Conservation (phyloP, 2,113 vertebrate species). For the Aix galericulata region DNA sequence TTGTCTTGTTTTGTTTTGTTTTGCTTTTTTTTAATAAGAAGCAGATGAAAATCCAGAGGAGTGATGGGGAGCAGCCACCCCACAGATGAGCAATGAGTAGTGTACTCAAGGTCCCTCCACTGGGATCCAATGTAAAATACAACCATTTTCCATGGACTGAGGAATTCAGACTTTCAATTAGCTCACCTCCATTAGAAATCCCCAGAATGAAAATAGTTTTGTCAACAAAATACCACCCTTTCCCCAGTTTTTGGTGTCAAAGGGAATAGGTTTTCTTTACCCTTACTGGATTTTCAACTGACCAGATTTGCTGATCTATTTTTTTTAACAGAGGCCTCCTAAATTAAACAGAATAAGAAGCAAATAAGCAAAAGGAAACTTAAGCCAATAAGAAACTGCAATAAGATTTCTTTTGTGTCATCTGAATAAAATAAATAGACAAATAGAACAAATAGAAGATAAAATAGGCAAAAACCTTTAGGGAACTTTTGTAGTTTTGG, state of each 20-base stretch:
- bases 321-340: neutral
- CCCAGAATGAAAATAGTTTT: too few relatives aligned
- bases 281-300: neutral
- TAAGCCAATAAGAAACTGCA: neutral
- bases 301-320: neutral
- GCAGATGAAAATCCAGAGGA: neutral
- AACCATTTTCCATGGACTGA: neutral
- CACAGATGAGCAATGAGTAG: neutral
- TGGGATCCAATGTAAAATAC: neutral
- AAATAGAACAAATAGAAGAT: neutral
- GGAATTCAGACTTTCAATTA: neutral
- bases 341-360: neutral
- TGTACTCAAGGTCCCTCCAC: fast-evolving
- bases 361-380: neutral
- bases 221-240: neutral
- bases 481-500: neutral
- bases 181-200: neutral
- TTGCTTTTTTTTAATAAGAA: neutral
- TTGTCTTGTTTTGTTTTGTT: neutral
- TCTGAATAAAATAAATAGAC: neutral
- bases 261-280: neutral
- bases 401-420: neutral
- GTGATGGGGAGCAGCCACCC: neutral
- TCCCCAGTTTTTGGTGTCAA: neutral
- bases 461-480: neutral